Percentiles rank a stretch among this genome's conserved stretches.
Evolutionary conservation across 2,888 invertebrate species (phyloP).

Genomic region (Leptinotarsa haldemani): DNA sequence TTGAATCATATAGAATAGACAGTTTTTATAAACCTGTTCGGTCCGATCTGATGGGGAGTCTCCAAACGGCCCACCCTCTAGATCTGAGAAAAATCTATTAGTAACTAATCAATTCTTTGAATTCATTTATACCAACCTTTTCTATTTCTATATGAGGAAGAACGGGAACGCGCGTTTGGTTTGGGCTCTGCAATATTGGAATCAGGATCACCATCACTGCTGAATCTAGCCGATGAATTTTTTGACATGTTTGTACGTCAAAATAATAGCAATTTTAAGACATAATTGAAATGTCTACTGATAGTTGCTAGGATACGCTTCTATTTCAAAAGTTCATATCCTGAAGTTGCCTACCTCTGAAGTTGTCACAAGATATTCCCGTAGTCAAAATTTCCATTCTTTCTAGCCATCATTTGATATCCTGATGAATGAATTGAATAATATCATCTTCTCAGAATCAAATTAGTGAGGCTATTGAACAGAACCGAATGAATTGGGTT

Average conservation of each 20-base stretch:
- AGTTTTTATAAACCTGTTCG: constrained; percentile 34
- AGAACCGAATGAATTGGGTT: too few species aligned
- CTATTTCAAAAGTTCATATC: too few species aligned
- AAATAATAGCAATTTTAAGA: not conserved
- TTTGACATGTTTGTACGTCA: constrained; percentile 45
- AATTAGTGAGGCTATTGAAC: too few species aligned
- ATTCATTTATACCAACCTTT: constrained; percentile 25
- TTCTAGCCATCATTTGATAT: too few species aligned
- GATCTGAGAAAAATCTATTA: constrained; percentile 30
- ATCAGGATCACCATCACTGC: constrained; percentile 48
- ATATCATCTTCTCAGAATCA: too few species aligned
- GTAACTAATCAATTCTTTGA: not conserved
- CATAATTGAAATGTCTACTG: not conserved
- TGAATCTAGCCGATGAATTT: constrained; percentile 45
- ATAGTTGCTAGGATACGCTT: not conserved
- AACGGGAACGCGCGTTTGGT: constrained; percentile 31
- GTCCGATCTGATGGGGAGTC: constrained; percentile 32
- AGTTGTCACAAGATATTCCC: too few species aligned
- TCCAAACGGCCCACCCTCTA: constrained; percentile 44
- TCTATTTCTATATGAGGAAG: constrained; percentile 39
- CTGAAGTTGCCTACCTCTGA: too few species aligned
- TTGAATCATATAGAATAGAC: constrained; percentile 40
- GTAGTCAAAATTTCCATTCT: too few species aligned
- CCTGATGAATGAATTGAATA: too few species aligned
- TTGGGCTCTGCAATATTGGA: constrained; percentile 29